phyloP scores from a whole-genome alignment of 1,140 invertebrate species.

The Drosophila chauvacae region DNA sequence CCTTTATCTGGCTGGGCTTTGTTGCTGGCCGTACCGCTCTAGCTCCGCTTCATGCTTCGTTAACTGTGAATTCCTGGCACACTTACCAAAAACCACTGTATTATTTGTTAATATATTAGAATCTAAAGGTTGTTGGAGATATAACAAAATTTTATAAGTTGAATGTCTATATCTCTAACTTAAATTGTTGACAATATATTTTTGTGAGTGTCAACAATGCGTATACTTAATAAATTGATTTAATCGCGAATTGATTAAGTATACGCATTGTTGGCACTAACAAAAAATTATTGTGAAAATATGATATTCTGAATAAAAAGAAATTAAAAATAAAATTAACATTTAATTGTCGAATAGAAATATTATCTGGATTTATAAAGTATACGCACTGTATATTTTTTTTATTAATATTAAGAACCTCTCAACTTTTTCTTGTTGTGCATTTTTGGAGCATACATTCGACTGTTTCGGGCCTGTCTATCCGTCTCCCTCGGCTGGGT shows the following conservation, averaged over 20 bases:
- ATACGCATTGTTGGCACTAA: not conserved
- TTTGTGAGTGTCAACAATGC: too few species aligned
- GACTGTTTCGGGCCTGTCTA: conserved; percentile 23
- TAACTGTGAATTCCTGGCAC: conserved; percentile 73
- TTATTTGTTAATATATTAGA: too few species aligned
- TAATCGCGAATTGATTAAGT: not conserved
- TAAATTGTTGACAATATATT: too few species aligned
- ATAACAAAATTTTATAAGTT: too few species aligned
- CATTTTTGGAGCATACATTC: conserved; percentile 53
- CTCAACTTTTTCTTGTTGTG: not conserved
- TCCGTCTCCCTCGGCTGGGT: conserved; percentile 11
- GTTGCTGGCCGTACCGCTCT: conserved; percentile 38
- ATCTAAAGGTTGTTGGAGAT: too few species aligned
- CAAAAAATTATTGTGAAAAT: not conserved
- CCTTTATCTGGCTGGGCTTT: conserved; percentile 62
- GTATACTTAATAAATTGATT: too few species aligned
- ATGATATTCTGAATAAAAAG: not conserved
- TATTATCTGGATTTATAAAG: not conserved
- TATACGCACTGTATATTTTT: not conserved
- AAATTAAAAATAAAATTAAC: not conserved
- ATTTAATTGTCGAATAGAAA: not conserved
- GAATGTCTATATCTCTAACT: too few species aligned
- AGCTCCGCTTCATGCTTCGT: conserved; percentile 77
- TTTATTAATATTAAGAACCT: not conserved
- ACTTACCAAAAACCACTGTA: not conserved